These are phyloP conservation scores for Trichopria drosophilae DNA, from an alignment of 2,888 invertebrate species.

Conservation along the genomic window DNA sequence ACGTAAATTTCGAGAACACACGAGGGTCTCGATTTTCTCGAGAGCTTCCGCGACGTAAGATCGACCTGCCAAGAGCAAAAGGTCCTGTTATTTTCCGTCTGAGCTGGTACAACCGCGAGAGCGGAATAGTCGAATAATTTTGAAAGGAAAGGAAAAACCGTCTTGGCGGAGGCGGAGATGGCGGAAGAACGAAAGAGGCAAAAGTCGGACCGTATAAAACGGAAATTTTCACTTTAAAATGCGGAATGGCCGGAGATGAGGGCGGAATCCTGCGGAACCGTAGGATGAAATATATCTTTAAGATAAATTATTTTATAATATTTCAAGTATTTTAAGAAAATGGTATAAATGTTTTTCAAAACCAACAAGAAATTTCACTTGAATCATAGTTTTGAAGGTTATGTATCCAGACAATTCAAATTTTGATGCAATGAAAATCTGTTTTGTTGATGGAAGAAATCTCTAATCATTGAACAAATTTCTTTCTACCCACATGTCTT, in stretches of 20 bases:
- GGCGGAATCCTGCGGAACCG: no score
- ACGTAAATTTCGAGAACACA: slow-evolving; percentile 32
- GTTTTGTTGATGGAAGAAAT: no score
- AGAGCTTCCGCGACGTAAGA: slow-evolving; percentile 41
- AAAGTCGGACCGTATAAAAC: slow-evolving; percentile 49
- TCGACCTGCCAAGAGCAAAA: slow-evolving; percentile 53
- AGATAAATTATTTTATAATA: no score
- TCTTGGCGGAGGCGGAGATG: slow-evolving; percentile 20
- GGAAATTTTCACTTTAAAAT: slow-evolving; percentile 58
- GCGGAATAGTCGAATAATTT: slow-evolving; percentile 52
- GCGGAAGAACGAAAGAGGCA: slow-evolving; percentile 28
- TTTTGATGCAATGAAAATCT: no score
- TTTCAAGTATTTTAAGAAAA: no score
- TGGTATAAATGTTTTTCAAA: no score
- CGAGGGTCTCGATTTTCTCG: slow-evolving; percentile 32
- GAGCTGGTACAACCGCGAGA: slow-evolving; percentile 49
- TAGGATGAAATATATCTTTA: no score
- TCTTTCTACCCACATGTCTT: no score
- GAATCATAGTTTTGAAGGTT: no score
- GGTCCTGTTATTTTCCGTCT: slow-evolving; percentile 58
- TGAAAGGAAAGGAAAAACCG: slow-evolving; percentile 31
- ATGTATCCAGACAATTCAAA: no score
- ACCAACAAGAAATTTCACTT: no score
- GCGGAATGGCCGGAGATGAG: slow-evolving; percentile 49
- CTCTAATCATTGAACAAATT: no score